phyloP scores from a whole-genome alignment of 2,888 invertebrate species.

The Lepeophtheirus nordmannii region DNA sequence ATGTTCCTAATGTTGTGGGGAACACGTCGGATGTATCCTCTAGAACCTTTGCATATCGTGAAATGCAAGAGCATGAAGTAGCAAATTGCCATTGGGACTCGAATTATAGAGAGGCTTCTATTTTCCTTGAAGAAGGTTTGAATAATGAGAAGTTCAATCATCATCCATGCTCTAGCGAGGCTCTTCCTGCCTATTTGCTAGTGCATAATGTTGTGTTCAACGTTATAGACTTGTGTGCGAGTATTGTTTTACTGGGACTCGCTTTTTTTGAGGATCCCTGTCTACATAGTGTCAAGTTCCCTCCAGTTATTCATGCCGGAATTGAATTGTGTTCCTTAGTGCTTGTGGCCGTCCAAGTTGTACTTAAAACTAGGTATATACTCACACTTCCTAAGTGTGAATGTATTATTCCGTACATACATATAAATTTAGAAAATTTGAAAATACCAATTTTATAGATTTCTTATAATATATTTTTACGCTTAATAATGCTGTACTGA shows the following conservation, averaged over 20 bases:
- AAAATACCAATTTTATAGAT: too few relatives aligned
- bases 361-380: slow-evolving; percentile 42
- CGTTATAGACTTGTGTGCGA: slow-evolving; percentile 58
- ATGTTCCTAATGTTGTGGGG: background rate
- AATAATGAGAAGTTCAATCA: slow-evolving; percentile 82
- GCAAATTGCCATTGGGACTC: slow-evolving; percentile 49
- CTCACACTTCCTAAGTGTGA: too few relatives aligned
- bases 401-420: too few relatives aligned
- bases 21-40: background rate
- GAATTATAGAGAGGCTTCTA: slow-evolving; percentile 77
- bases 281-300: slow-evolving; percentile 53
- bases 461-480: too few relatives aligned
- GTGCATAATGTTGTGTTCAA: slow-evolving; percentile 79
- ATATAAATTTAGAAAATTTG: too few relatives aligned
- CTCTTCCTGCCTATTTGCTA: slow-evolving; percentile 66
- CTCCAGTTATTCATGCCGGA: slow-evolving; percentile 62
- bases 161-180: slow-evolving; percentile 63
- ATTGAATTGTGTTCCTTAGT: slow-evolving; percentile 59
- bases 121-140: slow-evolving; percentile 73
- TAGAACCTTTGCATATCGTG: background rate
- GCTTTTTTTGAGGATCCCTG: slow-evolving; percentile 69
- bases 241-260: slow-evolving; percentile 53
- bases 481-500: too few relatives aligned
- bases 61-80: background rate
- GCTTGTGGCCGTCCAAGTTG: slow-evolving; percentile 58